Evolutionary conservation across 2,888 invertebrate genomes (phyloP), one percentile per base, ranked within the genome.

Genomic region (Spodoptera littoralis): DNA sequence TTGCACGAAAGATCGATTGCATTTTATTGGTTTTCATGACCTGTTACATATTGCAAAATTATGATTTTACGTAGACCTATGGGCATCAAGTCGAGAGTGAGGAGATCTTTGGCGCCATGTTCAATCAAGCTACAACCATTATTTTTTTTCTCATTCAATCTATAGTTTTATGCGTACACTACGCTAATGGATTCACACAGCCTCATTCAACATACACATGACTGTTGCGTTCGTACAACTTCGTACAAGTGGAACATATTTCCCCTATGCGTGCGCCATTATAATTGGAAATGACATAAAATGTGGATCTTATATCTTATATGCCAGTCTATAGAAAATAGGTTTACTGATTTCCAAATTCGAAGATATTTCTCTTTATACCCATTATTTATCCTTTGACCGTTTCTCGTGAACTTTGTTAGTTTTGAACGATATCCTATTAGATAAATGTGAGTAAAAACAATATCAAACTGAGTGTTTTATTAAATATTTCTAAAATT

Each of bases 41-140:
- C 2, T 59, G 48, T 57, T 24, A 58, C 27, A 27, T 27, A 27
- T 27, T 57, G 48, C 55, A 42, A 58, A 55, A 55, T 69, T 65
- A 71, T 84, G 79, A 79, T 82, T 55, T 65, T 50, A 27, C 18
- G 58, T 62, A 76, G 86, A 88, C 89, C 82, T 73, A 82, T 79
- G 83, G 88, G 85, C 88, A 87, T 85, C 86, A 81, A 83, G 71
- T 69, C 53, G 59, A 50, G 52, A 46, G 75, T 61, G 74, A 79
- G 79, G 67, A 70, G 77, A 59, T 83, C 84, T 60, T 54, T 82
- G 87, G 86, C 87, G 85, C 86, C 84, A 55, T 66, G 73, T 74
- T 79, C 80, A 77, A 81, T 83, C 78, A 79, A 74, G 66, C 77
- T 77, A 77, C 64, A 69, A 64, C 71, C 77, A 85, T 87, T 84